Evolutionary conservation across 2,113 vertebrate species (phyloP), one percentile per base, ranked within the genome.

Genomic region (Labeo catla): DNA sequence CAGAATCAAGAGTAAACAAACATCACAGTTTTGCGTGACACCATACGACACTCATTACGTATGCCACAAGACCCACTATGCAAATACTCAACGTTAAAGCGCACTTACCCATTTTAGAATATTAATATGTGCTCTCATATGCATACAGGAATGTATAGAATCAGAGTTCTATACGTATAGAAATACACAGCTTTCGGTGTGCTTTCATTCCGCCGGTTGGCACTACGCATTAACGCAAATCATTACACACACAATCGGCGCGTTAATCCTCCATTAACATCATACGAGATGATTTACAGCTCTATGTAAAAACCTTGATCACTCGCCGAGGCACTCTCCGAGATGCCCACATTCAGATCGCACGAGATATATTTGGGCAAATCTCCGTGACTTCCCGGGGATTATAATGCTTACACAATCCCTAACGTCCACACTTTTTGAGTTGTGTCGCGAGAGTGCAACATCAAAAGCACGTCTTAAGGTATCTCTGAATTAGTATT

Each of bases 401-500:
- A 91, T 93, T 93, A 91, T 84, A 91, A 61, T 54, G 81, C 65
- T 47, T 49, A 28, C 74, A 28, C 74, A 77, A 92, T 92, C 92
- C 89, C 52, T 86, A 89, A 90, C 84, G 68, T 84, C 66, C 89
- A 82, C 91, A 94, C 92, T 93, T 92, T 91, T 87, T 72, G 93
- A 93, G 90, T 93, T 90, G 92, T 89, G 91, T 88, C 68, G 70
- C 80, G 84, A n/a, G 43, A 73, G 39, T 3, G 43, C 70, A 47
- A 47, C 39, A 12, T 73, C 43, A 81, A 83, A 88, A 93, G 23
- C 23, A 28, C 57, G 34, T 63, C 10, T 65, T 12, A 59, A 79
- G 36, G 76, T 39, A 36, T 50, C 43, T 76, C 23, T 1, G 5
- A 43, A 28, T 28, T 15, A 15, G 57, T 65, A 3, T 16, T 16